Conservation (phyloP, 2,888 invertebrate genomes). For the Dorcus parallelipipedus region DNA sequence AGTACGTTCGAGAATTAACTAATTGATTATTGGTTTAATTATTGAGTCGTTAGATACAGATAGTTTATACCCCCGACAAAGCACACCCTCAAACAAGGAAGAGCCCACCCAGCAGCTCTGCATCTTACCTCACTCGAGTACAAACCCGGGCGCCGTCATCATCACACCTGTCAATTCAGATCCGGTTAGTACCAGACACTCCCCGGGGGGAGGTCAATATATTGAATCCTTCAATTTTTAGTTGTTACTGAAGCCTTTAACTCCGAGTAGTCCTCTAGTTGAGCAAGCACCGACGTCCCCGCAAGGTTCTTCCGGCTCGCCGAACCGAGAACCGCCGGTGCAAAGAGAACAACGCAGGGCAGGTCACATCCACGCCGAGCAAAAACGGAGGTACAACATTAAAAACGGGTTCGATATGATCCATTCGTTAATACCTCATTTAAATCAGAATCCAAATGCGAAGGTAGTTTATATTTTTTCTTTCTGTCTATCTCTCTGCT, state of each 20-base stretch:
- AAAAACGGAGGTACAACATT: conserved; percentile 92
- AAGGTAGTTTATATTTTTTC: conserved; percentile 57
- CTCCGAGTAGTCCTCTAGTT: conserved; percentile 8
- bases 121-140: not conserved
- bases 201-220: not conserved
- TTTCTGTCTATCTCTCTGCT: not conserved
- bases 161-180: not conserved
- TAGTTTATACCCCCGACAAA: conserved; percentile 1
- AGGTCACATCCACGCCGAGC: conserved; percentile 93
- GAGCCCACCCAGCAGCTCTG: not conserved
- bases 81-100: not conserved
- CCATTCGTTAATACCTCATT: conserved; percentile 86
- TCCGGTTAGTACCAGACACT: conserved; percentile 23
- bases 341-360: conserved; percentile 72
- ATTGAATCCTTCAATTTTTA: conserved; percentile 16
- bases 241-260: conserved; percentile 32
- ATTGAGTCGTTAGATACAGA: not conserved
- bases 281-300: conserved; percentile 63
- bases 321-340: conserved; percentile 52
- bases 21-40: not conserved
- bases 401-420: conserved; percentile 95
- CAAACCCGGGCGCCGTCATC: not conserved
- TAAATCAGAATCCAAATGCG: conserved; percentile 84
- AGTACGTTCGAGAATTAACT: conserved; percentile 51
- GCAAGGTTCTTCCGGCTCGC: conserved; percentile 45